A percentile compares a stretch with the other conserved stretches of the same genome.
Conservation (phyloP, 2,797 vertebrate genomes). For the Naso thynnoides region DNA sequence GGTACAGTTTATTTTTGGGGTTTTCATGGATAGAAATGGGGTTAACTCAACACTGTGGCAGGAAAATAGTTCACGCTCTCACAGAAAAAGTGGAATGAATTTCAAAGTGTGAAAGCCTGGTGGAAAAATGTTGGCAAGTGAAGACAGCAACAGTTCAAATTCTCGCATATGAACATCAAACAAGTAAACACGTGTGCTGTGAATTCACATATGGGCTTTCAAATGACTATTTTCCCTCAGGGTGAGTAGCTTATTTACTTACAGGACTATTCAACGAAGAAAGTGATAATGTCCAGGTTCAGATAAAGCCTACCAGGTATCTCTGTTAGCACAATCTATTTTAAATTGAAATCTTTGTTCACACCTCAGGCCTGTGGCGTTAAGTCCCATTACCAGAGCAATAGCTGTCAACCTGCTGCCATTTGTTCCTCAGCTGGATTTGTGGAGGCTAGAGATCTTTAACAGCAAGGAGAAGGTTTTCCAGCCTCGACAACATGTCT, state of each 20-base stretch:
- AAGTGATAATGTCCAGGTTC: constrained; percentile 44
- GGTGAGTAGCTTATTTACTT: constrained; percentile 4
- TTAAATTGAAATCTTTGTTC: constrained; percentile 58
- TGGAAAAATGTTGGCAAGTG: neutral
- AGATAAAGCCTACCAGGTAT: constrained; percentile 34
- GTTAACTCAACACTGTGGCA: neutral
- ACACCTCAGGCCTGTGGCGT: constrained; percentile 44
- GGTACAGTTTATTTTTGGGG: neutral
- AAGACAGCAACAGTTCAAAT: neutral
- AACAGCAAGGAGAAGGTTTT: neutral
- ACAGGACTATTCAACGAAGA: neutral
- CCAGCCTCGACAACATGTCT: constrained; percentile 17
- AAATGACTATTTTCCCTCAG: neutral
- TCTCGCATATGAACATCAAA: neutral
- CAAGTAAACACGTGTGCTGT: neutral
- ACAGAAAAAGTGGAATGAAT: constrained; percentile 13
- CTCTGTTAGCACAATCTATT: constrained; percentile 51
- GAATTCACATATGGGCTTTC: constrained; percentile 8
- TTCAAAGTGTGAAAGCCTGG: neutral
- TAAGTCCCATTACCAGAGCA: constrained; percentile 51
- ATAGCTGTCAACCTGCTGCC: constrained; percentile 53
- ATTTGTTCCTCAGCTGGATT: constrained; percentile 14
- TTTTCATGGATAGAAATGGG: neutral
- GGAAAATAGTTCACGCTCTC: neutral
- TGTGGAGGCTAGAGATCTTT: constrained; percentile 27